Conservation (phyloP, 1,140 invertebrate genomes). For the Heterodera schachtii region DNA sequence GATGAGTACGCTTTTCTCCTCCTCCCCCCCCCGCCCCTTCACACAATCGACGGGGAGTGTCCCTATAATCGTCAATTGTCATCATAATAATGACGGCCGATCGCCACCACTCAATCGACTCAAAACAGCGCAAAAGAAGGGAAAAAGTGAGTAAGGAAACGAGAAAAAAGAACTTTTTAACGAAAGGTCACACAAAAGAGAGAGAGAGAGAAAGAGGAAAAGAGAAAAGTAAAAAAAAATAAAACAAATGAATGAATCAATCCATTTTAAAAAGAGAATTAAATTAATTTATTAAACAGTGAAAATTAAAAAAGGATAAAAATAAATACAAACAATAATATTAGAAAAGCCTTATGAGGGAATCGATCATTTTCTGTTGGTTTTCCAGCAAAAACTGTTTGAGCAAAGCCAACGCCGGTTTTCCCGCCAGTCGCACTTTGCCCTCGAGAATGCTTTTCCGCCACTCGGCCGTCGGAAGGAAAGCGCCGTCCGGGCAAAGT, state of each 20-base stretch:
- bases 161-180: neutral
- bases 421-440: neutral
- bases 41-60: neutral
- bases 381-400: neutral
- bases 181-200: too few relatives aligned
- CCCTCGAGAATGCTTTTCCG: neutral
- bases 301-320: too few relatives aligned
- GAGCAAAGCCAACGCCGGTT: neutral
- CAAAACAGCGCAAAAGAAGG: neutral
- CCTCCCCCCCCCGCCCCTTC: too few relatives aligned
- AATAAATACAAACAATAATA: too few relatives aligned
- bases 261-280: too few relatives aligned
- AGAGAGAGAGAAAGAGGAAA: too few relatives aligned
- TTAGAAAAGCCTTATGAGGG: neutral
- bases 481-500: slow-evolving; percentile 4
- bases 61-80: neutral
- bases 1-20: too few relatives aligned
- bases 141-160: neutral
- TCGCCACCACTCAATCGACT: neutral
- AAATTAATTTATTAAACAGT: too few relatives aligned
- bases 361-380: neutral
- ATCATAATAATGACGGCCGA: neutral
- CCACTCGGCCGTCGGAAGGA: neutral
- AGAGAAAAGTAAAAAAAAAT: too few relatives aligned
- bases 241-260: too few relatives aligned